Base-by-base conservation (phyloP, 2,888 invertebrate species). In the Lycophotia porphyrea region DNA sequence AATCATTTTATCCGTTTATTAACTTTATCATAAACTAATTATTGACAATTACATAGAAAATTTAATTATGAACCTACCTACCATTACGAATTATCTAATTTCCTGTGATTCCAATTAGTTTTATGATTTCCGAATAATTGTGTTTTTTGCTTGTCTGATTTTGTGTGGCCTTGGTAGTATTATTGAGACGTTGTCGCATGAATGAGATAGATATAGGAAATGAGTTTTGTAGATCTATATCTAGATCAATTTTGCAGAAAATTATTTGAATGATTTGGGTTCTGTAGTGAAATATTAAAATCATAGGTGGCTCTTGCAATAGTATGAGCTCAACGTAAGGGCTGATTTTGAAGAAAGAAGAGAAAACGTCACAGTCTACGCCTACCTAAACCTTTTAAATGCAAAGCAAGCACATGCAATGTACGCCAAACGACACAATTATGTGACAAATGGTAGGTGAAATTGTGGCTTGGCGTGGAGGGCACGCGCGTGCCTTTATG, bases 131-230 rank as follows among this genome's bases (percentile, higher is more conserved):
- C 71, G 81, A 90, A 89, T 82, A 82, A 44, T 68, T 55, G 67
- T 65, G 58, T 82, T 87, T 86, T 87, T 87, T 85, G 80, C 71
- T 71, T 68, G 84, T 78, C 71, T 76, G 76, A 36, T 79, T 69
- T 36, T 68, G 24, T 52, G 1, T 36, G 74, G 42, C 91, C 90
- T 91, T 90, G 88, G 77, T 47, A 69, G 72, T 77, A 74, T 74
- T 76, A 76, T 80, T 79, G 78, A 85, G 80, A 79, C 74, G 81
- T 80, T 87, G 82, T 79, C 85, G 66, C 86, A 76, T 49, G 89
- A 93, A 76, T 79, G 90, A 90, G 92, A 93, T 58, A 86, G 84
- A 82, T 65, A 88, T 90, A 93, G 94, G 94, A 94, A 94, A 82
- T 89, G 81, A 73, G 80, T 84, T 71, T 86, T 82, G 52, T 87